A percentile compares a stretch with the other conserved stretches of the same genome.
Conservation (phyloP, 2,113 vertebrate species). For the Malurus cyaneus region DNA sequence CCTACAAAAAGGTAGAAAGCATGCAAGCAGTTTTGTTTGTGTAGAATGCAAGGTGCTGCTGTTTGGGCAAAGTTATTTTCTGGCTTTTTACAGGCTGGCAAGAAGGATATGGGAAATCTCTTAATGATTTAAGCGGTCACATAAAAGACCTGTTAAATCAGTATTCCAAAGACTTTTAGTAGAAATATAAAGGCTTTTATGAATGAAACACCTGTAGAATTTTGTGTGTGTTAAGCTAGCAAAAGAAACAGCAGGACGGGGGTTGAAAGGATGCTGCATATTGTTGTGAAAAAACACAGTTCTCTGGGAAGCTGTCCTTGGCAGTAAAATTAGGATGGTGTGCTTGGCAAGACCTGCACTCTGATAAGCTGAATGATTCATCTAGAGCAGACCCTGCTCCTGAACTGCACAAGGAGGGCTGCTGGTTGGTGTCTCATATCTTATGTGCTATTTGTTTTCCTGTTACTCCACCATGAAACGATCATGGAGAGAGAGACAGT, state of each 20-base stretch:
- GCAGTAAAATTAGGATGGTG: neutral
- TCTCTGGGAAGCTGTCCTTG: neutral
- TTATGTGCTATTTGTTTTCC: neutral
- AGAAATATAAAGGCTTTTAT: neutral
- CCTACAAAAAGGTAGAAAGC: neutral
- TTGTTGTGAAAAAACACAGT: neutral
- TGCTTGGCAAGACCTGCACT: neutral
- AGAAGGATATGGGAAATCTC: neutral
- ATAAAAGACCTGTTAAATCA: neutral
- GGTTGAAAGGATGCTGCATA: neutral
- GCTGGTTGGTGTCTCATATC: neutral
- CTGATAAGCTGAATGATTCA: rapidly evolving
- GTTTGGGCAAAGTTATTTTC: rapidly evolving
- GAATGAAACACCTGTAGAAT: neutral
- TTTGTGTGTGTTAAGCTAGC: rapidly evolving
- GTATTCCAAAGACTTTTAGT: too few relatives aligned
- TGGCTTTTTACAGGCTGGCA: neutral
- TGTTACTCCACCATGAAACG: neutral
- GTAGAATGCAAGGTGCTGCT: too few relatives aligned
- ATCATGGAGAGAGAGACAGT: rapidly evolving
- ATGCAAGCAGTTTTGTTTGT: neutral
- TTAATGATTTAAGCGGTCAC: too few relatives aligned
- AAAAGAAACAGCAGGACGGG: neutral
- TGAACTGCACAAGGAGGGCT: neutral
- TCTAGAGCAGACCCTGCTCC: neutral